phyloP scores from a whole-genome alignment of 2,113 vertebrate species.

The Galemys pyrenaicus region DNA sequence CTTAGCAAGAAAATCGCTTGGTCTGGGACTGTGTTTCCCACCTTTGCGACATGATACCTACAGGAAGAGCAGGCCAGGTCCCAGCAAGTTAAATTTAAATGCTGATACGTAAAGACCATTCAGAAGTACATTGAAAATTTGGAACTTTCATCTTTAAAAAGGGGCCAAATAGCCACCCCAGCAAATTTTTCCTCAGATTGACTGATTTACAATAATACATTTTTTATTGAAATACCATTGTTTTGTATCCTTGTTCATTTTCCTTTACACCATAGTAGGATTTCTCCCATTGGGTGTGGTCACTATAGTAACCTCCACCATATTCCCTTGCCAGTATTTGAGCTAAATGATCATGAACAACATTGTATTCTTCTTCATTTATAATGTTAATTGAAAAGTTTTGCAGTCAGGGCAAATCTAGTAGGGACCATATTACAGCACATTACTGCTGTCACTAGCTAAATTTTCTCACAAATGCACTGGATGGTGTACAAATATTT shows the following conservation, averaged over 20 bases:
- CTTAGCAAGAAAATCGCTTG: conserved; percentile 23
- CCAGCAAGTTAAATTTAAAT: background rate
- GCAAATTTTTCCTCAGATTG: background rate
- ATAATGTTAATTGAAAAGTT: background rate
- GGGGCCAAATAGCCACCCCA: background rate
- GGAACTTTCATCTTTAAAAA: background rate
- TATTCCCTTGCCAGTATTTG: background rate
- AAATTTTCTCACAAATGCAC: background rate
- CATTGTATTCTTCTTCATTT: conserved; percentile 13
- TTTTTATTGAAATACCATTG: no score
- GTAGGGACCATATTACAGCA: background rate
- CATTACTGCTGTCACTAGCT: background rate
- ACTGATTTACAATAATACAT: background rate
- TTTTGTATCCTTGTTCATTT: no score
- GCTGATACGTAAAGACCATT: background rate
- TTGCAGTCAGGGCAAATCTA: background rate
- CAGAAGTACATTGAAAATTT: background rate
- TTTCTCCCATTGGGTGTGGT: no score
- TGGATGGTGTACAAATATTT: conserved; percentile 19
- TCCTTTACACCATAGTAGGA: no score
- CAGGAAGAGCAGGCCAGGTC: background rate
- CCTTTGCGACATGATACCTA: background rate
- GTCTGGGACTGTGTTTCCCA: background rate
- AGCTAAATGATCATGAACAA: background rate
- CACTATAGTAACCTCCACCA: no score